Conservation (phyloP, 2,797 vertebrate genomes). For the Poecilia wingei region DNA sequence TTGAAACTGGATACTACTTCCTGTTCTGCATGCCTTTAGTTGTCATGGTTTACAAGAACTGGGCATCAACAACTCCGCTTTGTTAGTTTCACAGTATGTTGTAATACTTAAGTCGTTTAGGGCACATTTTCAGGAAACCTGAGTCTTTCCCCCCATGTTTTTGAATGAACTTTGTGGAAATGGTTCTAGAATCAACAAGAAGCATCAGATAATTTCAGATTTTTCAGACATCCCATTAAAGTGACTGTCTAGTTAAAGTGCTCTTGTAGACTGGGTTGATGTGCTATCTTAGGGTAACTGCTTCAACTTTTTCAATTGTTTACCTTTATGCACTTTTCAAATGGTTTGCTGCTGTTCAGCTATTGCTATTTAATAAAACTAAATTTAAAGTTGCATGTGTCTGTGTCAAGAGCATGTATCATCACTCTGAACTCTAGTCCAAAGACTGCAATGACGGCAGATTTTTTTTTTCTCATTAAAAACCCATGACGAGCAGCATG, state of each 20-base stretch:
- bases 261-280: slow-evolving; percentile 37
- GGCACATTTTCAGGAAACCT: background rate
- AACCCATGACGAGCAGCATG: background rate
- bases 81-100: slow-evolving; percentile 16
- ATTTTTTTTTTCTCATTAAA: background rate
- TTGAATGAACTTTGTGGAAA: slow-evolving; percentile 28
- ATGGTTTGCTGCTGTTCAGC: slow-evolving; percentile 55
- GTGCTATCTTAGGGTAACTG: slow-evolving; percentile 34
- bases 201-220: slow-evolving; percentile 4
- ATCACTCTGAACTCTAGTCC: background rate
- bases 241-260: slow-evolving; percentile 17
- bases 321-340: slow-evolving; percentile 65
- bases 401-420: background rate
- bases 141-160: background rate
- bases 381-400: slow-evolving; percentile 18
- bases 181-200: background rate
- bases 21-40: slow-evolving; percentile 41
- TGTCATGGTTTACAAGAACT: slow-evolving; percentile 37
- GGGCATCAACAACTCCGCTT: slow-evolving; percentile 45
- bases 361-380: slow-evolving; percentile 67
- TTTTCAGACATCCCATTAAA: slow-evolving; percentile 4
- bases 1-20: slow-evolving; percentile 10
- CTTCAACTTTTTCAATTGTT: slow-evolving; percentile 49
- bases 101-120: slow-evolving; percentile 6
- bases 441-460: background rate